A percentile compares a stretch with the other conserved stretches of the same genome.
Conservation (phyloP, 2,888 invertebrate genomes). For the Acheta domesticus region DNA sequence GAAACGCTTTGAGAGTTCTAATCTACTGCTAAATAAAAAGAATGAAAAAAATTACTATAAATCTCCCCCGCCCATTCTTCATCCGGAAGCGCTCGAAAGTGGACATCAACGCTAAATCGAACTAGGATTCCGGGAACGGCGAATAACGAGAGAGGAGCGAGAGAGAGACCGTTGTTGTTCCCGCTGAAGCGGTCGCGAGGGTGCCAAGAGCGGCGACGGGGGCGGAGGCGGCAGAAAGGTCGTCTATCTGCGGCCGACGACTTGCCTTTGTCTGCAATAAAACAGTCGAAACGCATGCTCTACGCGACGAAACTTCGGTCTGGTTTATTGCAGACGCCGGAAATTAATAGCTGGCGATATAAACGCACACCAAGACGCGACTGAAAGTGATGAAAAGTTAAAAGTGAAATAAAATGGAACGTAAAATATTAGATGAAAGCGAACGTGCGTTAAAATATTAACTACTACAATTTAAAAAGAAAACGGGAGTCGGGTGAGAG, state of each 20-base stretch:
- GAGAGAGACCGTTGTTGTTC: too few species aligned
- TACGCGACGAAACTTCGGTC: constrained; percentile 18
- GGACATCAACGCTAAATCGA: too few species aligned
- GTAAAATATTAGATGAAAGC: constrained; percentile 18
- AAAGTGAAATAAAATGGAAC: constrained; percentile 18
- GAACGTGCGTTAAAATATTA: constrained; percentile 18
- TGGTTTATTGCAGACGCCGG: constrained; percentile 18
- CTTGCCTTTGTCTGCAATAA: constrained; percentile 9
- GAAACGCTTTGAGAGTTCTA: too few species aligned
- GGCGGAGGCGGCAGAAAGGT: not conserved
- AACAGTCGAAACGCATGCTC: constrained; percentile 10
- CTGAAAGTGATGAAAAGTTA: constrained; percentile 18
- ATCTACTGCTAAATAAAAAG: too few species aligned
- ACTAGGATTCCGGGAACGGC: too few species aligned
- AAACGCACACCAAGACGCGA: constrained; percentile 7
- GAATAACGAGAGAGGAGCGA: too few species aligned
- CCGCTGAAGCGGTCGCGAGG: too few species aligned
- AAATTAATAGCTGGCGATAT: constrained; percentile 7
- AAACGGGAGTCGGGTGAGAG: not conserved
- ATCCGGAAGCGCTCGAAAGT: too few species aligned
- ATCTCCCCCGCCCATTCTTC: too few species aligned
- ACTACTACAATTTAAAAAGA: not conserved
- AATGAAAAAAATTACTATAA: too few species aligned
- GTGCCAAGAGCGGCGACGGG: not conserved
- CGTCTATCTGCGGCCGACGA: constrained; percentile 4